Evolutionary conservation across 2,888 invertebrate genomes (phyloP).

Genomic region (Spisula subtruncata): DNA sequence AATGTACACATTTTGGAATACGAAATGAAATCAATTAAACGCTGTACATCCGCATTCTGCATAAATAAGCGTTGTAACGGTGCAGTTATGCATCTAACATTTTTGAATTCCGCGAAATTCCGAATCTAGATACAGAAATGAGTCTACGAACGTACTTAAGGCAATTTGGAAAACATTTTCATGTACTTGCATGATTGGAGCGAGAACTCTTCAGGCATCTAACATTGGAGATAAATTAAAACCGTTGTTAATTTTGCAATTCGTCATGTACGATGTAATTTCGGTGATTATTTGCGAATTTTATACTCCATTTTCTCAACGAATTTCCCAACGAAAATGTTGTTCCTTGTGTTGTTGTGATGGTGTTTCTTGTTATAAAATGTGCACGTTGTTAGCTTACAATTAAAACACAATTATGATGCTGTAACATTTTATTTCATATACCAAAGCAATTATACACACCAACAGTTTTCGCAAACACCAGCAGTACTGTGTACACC

Average conservation of each 20-base stretch:
- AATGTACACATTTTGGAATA: constrained; percentile 28
- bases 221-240: neutral
- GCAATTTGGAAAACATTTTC: neutral
- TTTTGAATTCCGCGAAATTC: neutral
- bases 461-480: too few species aligned
- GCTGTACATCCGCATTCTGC: neutral
- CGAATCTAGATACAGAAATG: neutral
- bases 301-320: too few species aligned
- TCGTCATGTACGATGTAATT: neutral
- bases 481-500: too few species aligned
- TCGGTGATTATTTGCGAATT: neutral
- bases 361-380: too few species aligned
- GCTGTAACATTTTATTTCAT: too few species aligned
- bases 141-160: neutral
- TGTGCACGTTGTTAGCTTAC: too few species aligned
- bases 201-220: neutral
- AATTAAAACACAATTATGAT: too few species aligned
- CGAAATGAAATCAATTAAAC: neutral
- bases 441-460: too few species aligned
- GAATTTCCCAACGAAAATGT: neutral
- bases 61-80: neutral
- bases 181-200: neutral
- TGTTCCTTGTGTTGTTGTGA: too few species aligned
- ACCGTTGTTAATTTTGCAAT: neutral
- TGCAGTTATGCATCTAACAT: neutral